Base-by-base conservation (phyloP, 2,113 vertebrate genomes). In the Pogona vitticeps region DNA sequence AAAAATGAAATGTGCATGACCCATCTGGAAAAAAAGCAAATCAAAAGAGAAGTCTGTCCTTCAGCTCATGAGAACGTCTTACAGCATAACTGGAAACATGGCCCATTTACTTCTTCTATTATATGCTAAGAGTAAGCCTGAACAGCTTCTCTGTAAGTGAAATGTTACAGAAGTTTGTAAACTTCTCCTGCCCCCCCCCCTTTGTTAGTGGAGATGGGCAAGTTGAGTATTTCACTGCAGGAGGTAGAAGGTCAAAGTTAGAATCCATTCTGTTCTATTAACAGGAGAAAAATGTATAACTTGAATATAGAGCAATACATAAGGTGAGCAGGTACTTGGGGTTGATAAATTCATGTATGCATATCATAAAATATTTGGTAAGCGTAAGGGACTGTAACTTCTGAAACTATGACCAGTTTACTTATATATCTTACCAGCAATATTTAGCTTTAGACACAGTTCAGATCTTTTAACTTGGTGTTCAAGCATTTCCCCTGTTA, bases 221-320 rank as follows among this genome's bases (percentile, higher is more conserved):
- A 87, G 14, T 10, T 71, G 72, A 87, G 33, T 67, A 82, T 80
- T 56, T 88, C 21, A 12, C 4, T 88, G 46, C 46, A 52, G 46
- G 46, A 52, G 46, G 0, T 56, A 38, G 23, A 89, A 18, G 0
- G 75, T 72, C 6, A 86, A 75, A 90, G 61, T 42, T 86, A 84
- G 90, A 92, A 86, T 86, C 86, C 52, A 88, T 73, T 71, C 88
- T 3, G 14, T 80, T 6, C n/a, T n/a, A n/a, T n/a, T n/a, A n/a
- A n/a, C n/a, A n/a, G n/a, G n/a, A n/a, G 5, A 38, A 82, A 46
- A 6, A 15, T 42, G 31, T 67, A 67, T 31, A 81, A 8, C 23
- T n/a, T 67, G 61, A 23, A 31, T 17, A 63, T 31, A 81, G 10
- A 81, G 15, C 61, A 31, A 15, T 42, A 67, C 28, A 18, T 59